Evolutionary conservation across 2,113 vertebrate species (phyloP).

Genomic region (Crotalus tigris): DNA sequence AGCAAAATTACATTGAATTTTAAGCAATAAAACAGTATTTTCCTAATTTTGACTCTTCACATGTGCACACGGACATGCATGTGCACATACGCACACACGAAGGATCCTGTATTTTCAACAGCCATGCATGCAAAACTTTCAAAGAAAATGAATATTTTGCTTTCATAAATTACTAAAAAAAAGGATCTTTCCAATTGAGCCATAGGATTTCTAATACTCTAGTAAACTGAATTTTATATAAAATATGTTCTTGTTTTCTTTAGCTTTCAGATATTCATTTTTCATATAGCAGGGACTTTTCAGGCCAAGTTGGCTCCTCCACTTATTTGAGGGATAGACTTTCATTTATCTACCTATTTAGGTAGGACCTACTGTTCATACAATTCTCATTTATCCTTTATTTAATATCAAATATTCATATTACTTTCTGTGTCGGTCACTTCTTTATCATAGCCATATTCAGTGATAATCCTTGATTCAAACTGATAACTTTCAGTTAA

Average conservation of each 20-base stretch:
- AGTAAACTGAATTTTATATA: background rate
- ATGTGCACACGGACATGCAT: background rate
- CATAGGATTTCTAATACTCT: background rate
- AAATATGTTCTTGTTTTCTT: background rate
- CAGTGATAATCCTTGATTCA: background rate
- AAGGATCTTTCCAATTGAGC: background rate
- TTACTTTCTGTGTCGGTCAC: background rate
- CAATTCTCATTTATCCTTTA: background rate
- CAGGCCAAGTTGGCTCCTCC: background rate
- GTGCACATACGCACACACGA: background rate
- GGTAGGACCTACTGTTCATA: background rate
- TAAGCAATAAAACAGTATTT: constrained; percentile 25
- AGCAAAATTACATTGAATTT: constrained; percentile 14
- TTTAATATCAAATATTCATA: background rate
- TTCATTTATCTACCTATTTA: background rate
- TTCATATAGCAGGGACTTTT: background rate
- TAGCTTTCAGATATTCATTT: background rate
- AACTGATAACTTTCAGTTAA: background rate
- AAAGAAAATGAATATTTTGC: background rate
- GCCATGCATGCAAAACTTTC: background rate
- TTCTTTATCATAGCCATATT: background rate
- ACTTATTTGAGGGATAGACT: background rate
- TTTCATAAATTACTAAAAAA: background rate
- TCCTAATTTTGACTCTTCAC: constrained; percentile 10
- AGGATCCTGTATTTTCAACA: constrained; percentile 4